A percentile compares a stretch with the other conserved stretches of the same genome.
Evolutionary conservation across 2,888 invertebrate genomes (phyloP).

Genomic region (Lasioglossum pauxillum): DNA sequence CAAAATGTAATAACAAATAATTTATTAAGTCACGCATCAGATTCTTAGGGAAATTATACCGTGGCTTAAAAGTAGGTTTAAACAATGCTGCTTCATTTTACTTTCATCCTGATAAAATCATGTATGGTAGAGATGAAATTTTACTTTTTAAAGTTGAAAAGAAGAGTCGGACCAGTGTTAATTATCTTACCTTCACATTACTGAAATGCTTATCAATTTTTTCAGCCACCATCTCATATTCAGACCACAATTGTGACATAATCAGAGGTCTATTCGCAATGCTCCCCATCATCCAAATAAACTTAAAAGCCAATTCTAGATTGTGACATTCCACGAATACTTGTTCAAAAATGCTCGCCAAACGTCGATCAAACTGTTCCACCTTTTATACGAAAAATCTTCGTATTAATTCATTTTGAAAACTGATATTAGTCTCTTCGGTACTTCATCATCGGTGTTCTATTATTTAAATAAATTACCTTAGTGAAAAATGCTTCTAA

Average conservation of each 20-base stretch:
- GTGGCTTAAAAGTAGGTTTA: background rate
- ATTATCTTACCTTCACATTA: slow-evolving; percentile 86
- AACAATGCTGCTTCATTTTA: background rate
- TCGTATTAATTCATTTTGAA: background rate
- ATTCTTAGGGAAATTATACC: background rate
- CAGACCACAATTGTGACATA: slow-evolving; percentile 89
- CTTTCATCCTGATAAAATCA: background rate
- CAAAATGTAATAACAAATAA: background rate
- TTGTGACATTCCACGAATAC: slow-evolving; percentile 93
- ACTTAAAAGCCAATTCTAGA: slow-evolving; percentile 88
- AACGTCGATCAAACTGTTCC: slow-evolving; percentile 90
- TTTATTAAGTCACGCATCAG: background rate
- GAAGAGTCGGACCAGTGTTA: background rate
- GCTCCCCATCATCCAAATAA: slow-evolving; percentile 90
- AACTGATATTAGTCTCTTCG: background rate
- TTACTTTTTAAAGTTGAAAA: background rate
- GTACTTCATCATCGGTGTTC: background rate
- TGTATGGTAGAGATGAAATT: background rate
- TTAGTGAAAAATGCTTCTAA: slow-evolving; percentile 70
- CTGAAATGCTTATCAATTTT: slow-evolving; percentile 89
- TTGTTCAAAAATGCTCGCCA: slow-evolving; percentile 92
- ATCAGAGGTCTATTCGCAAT: slow-evolving; percentile 91
- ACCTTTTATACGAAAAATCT: slow-evolving; percentile 77
- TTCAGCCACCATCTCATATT: slow-evolving; percentile 88
- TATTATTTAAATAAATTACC: slow-evolving; percentile 22